phyloP scores from a whole-genome alignment of 2,797 vertebrate species.

The Phoeniculus purpureus region DNA sequence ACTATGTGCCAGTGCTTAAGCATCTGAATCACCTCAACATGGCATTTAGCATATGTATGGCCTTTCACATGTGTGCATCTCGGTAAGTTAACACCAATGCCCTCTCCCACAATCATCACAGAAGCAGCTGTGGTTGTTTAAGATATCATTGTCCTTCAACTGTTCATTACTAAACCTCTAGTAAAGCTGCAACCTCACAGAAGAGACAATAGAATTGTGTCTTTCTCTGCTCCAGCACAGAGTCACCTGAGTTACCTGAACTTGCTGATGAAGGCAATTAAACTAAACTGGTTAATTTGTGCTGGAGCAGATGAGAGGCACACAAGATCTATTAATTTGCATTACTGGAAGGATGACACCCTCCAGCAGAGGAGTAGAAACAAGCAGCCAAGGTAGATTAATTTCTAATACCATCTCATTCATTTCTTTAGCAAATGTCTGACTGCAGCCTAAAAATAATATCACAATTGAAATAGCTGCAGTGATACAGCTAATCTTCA shows the following conservation, averaged over 20 bases:
- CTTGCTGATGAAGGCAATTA: neutral
- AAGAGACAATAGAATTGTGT: neutral
- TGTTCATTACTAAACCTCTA: conserved; percentile 31
- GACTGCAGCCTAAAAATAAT: neutral
- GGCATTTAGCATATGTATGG: neutral
- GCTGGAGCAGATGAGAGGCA: neutral
- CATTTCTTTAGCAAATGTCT: neutral
- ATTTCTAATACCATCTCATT: neutral
- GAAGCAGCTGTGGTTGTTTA: conserved; percentile 46
- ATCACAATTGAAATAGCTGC: conserved; percentile 5
- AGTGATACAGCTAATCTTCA: neutral
- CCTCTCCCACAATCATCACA: neutral
- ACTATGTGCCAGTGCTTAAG: neutral
- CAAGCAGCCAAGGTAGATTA: neutral
- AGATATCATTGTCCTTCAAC: conserved; percentile 54
- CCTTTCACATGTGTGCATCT: neutral
- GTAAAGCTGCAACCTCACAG: neutral
- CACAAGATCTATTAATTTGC: neutral
- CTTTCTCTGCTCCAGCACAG: neutral
- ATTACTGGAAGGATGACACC: neutral
- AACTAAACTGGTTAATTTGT: neutral
- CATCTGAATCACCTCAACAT: neutral
- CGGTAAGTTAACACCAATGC: neutral
- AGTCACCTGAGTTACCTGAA: neutral
- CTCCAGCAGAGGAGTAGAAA: neutral